Evolutionary conservation across 2,888 invertebrate genomes (phyloP), one percentile per base, ranked within the genome.

Genomic region (Hemaris fuciformis): DNA sequence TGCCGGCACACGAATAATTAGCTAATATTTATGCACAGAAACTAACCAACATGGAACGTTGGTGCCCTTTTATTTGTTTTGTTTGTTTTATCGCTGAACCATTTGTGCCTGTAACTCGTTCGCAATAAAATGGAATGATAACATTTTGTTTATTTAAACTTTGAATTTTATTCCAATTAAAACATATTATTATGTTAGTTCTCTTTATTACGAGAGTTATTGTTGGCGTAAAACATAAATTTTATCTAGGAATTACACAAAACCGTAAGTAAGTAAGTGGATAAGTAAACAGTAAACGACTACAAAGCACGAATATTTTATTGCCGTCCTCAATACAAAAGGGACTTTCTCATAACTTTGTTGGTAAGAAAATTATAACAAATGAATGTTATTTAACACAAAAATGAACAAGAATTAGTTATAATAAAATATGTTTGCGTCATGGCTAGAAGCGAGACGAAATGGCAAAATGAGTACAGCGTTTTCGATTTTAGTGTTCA

Each of bases 1-100:
- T 74, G 69, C 70, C 72, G 73, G 72, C 78, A 77, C 66, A 77
- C 75, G 71, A 73, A 66, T 70, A 66, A 73, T 65, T 67, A 69
- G 72, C 64, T 74, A 70, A 79, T 64, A 71, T 77, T 73, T 72
- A 71, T 69, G 68, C 69, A 66, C 62, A 62, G 64, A 69, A 73
- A 73, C 70, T 74, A 72, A 53, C 64, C 69, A 38, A 38, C 38
- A 77, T 75, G 70, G n/a, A 69, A 73, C 67, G 74, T 70, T 71
- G 69, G 66, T 69, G 63, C 66, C 56, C 69, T 72, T 71, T 70
- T 70, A 73, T 70, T 76, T 70, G 72, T 69, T 71, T 68, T 71
- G 71, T 70, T 75, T 74, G 75, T 75, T 71, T 67, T 65, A 72
- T 68, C 60, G 62, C 62, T n/a, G 34, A 48, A 64, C n/a, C 38